Evolutionary conservation across 2,797 vertebrate species (phyloP).

Genomic region (Chrosomus eos): DNA sequence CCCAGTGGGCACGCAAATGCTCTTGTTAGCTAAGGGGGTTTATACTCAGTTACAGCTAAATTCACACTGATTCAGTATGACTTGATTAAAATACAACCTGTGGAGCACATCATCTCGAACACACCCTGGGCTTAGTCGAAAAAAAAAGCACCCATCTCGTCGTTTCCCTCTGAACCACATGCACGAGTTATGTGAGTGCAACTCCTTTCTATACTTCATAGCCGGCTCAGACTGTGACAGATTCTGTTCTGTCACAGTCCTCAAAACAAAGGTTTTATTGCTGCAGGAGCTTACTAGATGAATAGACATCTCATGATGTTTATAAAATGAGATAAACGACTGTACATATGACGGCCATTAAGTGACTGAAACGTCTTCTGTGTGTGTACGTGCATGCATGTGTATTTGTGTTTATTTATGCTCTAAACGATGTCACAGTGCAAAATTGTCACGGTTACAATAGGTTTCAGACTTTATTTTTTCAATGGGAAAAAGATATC

Average conservation of each 20-base stretch:
- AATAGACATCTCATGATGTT: slow-evolving; percentile 27
- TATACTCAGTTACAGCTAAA: slow-evolving; percentile 28
- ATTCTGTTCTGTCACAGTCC: slow-evolving; percentile 14
- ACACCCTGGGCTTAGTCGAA: neutral
- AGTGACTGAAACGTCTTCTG: neutral
- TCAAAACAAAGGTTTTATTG: slow-evolving; percentile 40
- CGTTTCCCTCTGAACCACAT: slow-evolving; percentile 4
- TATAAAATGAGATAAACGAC: slow-evolving; percentile 11
- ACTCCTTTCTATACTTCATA: neutral
- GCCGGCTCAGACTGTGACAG: slow-evolving; percentile 18
- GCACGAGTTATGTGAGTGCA: slow-evolving; percentile 1
- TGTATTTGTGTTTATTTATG: slow-evolving; percentile 9
- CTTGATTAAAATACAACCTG: slow-evolving; percentile 46
- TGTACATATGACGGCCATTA: neutral
- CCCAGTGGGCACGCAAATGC: slow-evolving; percentile 39
- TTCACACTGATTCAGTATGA: slow-evolving; percentile 28
- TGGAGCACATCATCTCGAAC: slow-evolving; percentile 7
- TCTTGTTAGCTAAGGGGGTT: neutral
- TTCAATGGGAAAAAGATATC: neutral
- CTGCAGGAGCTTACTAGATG: slow-evolving; percentile 2
- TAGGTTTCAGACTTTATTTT: neutral
- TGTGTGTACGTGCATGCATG: slow-evolving; percentile 17
- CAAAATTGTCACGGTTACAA: neutral
- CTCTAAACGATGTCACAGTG: slow-evolving; percentile 10
- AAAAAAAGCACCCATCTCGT: neutral